Conservation (phyloP, 2,888 invertebrate species). For the Rhingia campestris region DNA sequence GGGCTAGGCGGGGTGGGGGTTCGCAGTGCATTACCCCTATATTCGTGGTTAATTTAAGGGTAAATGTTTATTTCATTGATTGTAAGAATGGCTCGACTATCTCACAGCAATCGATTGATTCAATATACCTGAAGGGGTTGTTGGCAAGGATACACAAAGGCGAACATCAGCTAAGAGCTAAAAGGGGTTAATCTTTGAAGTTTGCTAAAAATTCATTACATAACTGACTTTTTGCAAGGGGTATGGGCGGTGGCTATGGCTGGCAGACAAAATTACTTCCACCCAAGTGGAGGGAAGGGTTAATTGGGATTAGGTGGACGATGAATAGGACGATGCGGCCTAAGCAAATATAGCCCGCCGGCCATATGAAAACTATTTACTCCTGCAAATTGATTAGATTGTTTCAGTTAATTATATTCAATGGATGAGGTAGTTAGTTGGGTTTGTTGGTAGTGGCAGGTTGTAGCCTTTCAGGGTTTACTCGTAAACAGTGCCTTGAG, state of each 20-base stretch:
- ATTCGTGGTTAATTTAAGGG: constrained; percentile 73
- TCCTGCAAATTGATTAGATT: constrained; percentile 71
- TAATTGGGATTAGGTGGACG: constrained; percentile 70
- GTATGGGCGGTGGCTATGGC: constrained; percentile 33
- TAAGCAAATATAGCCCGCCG: constrained; percentile 60
- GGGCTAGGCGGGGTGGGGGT: neutral
- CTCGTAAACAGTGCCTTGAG: neutral
- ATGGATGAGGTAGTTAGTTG: constrained; percentile 36
- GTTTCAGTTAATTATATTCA: constrained; percentile 67
- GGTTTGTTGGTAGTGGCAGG: constrained; percentile 10
- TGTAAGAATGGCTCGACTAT: constrained; percentile 38
- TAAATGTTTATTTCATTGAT: constrained; percentile 73
- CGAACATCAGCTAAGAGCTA: constrained; percentile 19
- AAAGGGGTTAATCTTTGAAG: constrained; percentile 61
- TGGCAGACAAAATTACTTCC: constrained; percentile 60
- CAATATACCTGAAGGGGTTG: constrained; percentile 39
- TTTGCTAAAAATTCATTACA: constrained; percentile 64
- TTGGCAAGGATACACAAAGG: neutral
- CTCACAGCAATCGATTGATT: constrained; percentile 60
- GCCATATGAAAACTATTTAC: constrained; percentile 70
- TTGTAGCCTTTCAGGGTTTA: neutral
- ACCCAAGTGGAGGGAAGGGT: constrained; percentile 59
- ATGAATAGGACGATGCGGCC: constrained; percentile 56
- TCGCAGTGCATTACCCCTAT: constrained; percentile 13
- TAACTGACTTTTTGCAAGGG: constrained; percentile 30